Base-by-base conservation (phyloP, 2,797 vertebrate species). In the Cichlasoma orientale region DNA sequence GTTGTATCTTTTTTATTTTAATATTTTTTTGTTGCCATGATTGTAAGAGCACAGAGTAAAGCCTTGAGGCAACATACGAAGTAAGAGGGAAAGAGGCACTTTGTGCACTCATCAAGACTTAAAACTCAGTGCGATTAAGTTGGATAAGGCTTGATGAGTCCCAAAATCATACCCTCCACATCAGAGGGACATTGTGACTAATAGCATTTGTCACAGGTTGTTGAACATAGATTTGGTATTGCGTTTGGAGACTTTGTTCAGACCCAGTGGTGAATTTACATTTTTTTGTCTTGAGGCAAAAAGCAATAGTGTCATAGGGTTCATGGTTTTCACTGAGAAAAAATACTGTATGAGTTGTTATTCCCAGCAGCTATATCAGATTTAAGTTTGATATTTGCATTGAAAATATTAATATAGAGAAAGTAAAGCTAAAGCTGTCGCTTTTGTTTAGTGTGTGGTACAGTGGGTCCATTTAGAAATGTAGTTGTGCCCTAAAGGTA, bases 131-230 rank as follows among this genome's bases (percentile, higher is more conserved):
- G 47, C 0, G 16, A 75, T 78, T 79, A 38, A 66, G 63, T 44
- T 72, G 59, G 31, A 54, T 77, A 56, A 80, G 25, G 4, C n/a
- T 83, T 74, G 66, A 85, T 85, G 76, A 79, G 66, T 66, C 25
- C 11, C 53, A 41, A n/a, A 54, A 68, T 70, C 41, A 73, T 58
- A 58, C 33, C 27, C 44, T 76, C 12, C 52, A 41, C 31, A 75
- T 85, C 59, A 57, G 61, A 75, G 16, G 38, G 56, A 72, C 50
- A 81, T 78, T 79, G 56, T 68, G 71, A 82, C 61, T 85, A 76
- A 88, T 50, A 56, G 70, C 14, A 54, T 87, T 81, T 82, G 79
- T 88, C 56, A 79, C 80, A 86, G 70, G 69, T 80, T 88, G 73
- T 82, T 83, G 56, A 86, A 76, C 72, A 82, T 74, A 72, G 21